Conservation (phyloP, 2,888 invertebrate genomes). For the Coelinius sp. region DNA sequence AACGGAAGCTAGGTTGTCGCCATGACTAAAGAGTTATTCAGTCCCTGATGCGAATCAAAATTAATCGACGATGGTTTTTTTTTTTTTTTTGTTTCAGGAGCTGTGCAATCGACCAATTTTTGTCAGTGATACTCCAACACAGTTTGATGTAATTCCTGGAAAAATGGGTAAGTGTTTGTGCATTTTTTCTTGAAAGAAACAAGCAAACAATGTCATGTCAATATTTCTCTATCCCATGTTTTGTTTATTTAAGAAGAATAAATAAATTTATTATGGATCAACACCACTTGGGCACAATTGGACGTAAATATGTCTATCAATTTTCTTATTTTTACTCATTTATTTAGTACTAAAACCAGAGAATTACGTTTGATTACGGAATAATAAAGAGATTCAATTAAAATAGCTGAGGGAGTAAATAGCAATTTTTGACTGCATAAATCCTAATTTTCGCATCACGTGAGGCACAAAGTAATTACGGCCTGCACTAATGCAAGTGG, state of each 20-base stretch:
- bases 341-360: not conserved
- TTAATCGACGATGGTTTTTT: not conserved
- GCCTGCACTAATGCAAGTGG: constrained; percentile 6
- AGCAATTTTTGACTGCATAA: constrained; percentile 11
- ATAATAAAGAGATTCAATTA: not conserved
- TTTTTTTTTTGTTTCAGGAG: constrained; percentile 75
- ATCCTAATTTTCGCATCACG: constrained; percentile 26
- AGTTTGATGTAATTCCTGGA: constrained; percentile 88
- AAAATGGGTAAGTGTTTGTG: constrained; percentile 82
- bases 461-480: constrained; percentile 22
- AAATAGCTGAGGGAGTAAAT: not conserved
- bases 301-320: not conserved
- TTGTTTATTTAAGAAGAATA: not conserved
- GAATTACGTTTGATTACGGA: not conserved
- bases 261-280: not conserved
- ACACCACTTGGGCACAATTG: not conserved
- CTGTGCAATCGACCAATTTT: constrained; percentile 83
- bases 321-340: not conserved
- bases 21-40: constrained; percentile 19
- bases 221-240: not conserved
- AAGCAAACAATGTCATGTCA: constrained; percentile 12
- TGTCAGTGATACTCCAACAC: constrained; percentile 83
- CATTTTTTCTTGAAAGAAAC: no score
- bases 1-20: not conserved
- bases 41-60: constrained; percentile 15